These are phyloP conservation scores for Nipponia nippon DNA, from an alignment of 2,113 vertebrate genomes.

Conservation along the genomic window DNA sequence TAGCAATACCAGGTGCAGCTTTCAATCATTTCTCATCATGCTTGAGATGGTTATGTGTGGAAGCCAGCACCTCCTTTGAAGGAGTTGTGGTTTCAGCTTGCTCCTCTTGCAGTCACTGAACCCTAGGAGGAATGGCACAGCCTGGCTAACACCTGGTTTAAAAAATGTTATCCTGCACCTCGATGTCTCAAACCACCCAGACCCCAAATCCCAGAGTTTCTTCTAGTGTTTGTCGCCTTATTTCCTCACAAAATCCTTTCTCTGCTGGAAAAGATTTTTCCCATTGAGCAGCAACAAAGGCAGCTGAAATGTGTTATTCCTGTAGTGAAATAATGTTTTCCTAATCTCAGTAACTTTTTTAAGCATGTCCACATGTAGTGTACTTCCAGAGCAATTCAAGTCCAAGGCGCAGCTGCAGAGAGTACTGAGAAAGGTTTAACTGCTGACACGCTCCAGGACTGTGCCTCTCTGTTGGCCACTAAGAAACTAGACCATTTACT, in stretches of 20 bases:
- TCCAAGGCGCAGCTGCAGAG: conserved; percentile 43
- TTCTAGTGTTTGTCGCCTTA: background rate
- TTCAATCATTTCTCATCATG: background rate
- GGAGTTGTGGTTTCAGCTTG: background rate
- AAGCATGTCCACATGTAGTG: conserved; percentile 44
- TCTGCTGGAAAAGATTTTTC: background rate
- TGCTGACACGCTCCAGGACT: background rate
- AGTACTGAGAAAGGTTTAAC: conserved; percentile 6
- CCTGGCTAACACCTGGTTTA: background rate
- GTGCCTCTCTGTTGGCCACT: background rate
- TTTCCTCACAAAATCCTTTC: background rate
- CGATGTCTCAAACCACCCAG: background rate
- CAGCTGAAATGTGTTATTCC: conserved; percentile 60
- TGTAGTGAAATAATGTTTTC: conserved; percentile 55
- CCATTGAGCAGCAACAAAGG: background rate
- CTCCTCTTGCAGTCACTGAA: background rate
- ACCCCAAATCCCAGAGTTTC: background rate
- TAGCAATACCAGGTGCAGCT: background rate
- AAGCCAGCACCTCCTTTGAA: background rate
- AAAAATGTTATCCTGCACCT: background rate
- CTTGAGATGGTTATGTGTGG: too few relatives aligned
- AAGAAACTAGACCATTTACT: background rate
- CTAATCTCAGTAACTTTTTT: conserved; percentile 64
- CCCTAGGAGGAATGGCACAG: background rate
- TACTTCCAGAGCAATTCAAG: conserved; percentile 5